Evolutionary conservation across 2,797 vertebrate species (phyloP), one percentile per base, ranked within the genome.

Genomic region (Sternotherus odoratus): DNA sequence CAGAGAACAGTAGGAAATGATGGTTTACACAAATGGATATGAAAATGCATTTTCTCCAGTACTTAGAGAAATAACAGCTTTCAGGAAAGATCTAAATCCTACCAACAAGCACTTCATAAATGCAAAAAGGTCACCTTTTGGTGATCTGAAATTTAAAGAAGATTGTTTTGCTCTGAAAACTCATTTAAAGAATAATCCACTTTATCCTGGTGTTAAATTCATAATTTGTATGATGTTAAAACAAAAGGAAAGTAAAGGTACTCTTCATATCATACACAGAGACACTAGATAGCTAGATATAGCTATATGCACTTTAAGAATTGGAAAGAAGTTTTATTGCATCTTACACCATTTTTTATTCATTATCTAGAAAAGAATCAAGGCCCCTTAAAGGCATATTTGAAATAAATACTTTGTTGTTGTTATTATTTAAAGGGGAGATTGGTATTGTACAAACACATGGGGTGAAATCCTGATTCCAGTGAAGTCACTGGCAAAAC

Each of bases 11-110:
- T 92, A 87, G 95, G 95, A 97, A 97, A 97, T 94, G 91, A 95
- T 81, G 89, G 96, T 95, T 97, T 96, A 91, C 91, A 87, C 96
- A 93, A 90, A 94, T 94, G 93, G 97, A 95, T 78, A 79, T 94
- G 91, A 93, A 97, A 96, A 96, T 93, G 93, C 90, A 92, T 94
- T 94, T 97, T 95, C 95, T 96, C 94, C 93, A 90, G 53, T 96
- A 91, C 87, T 91, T 96, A 93, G 92, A 95, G 90, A 97, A 97
- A 96, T 93, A 96, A 93, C 96, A 95, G 96, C 97, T 97, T 97
- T 94, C 96, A 93, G 83, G 82, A 94, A 96, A 95, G 95, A 96
- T 92, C 96, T 95, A 93, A 91, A 95, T 92, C 94, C 86, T 96
- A 95, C 97, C 95, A 96, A 97, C 96, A 92, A 94, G 94, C 88